Evolutionary conservation across 2,888 invertebrate genomes (phyloP), one percentile per base, ranked within the genome.

Genomic region (Caradrina clavipalpis): DNA sequence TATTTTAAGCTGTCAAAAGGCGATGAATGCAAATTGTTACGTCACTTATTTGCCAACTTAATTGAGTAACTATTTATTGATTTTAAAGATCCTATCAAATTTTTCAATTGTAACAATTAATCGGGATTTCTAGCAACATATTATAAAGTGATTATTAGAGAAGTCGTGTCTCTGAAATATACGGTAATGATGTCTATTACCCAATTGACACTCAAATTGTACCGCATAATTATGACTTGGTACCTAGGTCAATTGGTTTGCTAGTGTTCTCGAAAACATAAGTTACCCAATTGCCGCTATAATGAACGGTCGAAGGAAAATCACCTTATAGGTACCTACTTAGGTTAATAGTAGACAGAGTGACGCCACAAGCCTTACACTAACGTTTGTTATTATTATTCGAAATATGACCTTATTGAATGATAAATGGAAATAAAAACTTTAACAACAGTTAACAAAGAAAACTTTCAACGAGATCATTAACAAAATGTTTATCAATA

Each of bases 401-500:
- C 17, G 15, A 45, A 45, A 5, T 45, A 17, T 19, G 19, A 22
- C 22, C 42, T 45, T 72, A 57, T 39, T 58, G 53, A 69, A 49
- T 59, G n/a, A 71, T 22, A 17, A 57, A 72, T 5, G 4, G 56
- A 72, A 71, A 58, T 17, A 26, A 0, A 49, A 57, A 56, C 39
- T 47, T 47, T 61, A 11, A n/a, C 4, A 26, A 31, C 7, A 22
- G 39, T 47, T 60, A 35, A n/a, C 42, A 13, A 21, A 57, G 19
- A 53, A 69, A 69, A 58, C 21, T 31, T 60, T 50, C n/a, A 55
- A n/a, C 2, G 8, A 54, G 61, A 65, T 78, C 56, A 73, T 17
- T 2, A 45, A 45, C 15, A 69, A 65, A 77, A 53, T 62, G 65
- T 65, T 65, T 49, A 62, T 63, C 45, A 62, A 59, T 62, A 62